Evolutionary conservation across 2,113 vertebrate genomes (phyloP), one percentile per base, ranked within the genome.

Genomic region (Nycticebus coucang): DNA sequence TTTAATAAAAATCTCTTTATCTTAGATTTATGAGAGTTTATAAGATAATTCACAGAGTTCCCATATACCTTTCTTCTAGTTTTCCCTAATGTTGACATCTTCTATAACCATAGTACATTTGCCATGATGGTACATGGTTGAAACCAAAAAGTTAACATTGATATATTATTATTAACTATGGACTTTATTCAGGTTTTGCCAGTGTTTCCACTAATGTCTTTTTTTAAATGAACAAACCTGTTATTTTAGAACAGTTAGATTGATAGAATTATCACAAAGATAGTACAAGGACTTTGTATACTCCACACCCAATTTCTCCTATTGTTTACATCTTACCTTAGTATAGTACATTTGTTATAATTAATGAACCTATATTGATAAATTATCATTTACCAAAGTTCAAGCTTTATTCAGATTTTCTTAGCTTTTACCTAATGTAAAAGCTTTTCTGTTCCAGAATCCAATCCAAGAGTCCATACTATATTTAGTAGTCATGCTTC

Each of bases 11-110:
- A 87, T 19, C 21, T 86, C 68, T 88, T 68, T 62, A 33, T 72
- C 80, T 68, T 87, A 93, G 15, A 83, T 84, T 91, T 87, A 45
- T 30, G 79, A 75, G 86, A 83, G 62, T 28, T 95, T 95, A 17
- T 19, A 68, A 91, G 71, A 59, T 84, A 62, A 84, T 57, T 92
- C 6, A n/a, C 21, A 62, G 33, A 50, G 37, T 62, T 95, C 35
- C 6, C 13, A 57, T 59, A n/a, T 62, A 57, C 5, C 28, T 91
- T 82, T 72, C 4, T 78, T 55, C 5, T 26, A 28, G 17, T 82
- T 94, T 93, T 33, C 21, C 14, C 14, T 83, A 53, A 78, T 71
- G 7, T 66, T 71, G 24, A 30, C 12, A 26, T 83, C 45, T 92
- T 91, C 19, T 30, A 26, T 82, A 59, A 59, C 24, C 22, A 33